These are phyloP conservation scores for Drosophila nasuta DNA, from an alignment of 1,140 invertebrate species.

Conservation along the genomic window DNA sequence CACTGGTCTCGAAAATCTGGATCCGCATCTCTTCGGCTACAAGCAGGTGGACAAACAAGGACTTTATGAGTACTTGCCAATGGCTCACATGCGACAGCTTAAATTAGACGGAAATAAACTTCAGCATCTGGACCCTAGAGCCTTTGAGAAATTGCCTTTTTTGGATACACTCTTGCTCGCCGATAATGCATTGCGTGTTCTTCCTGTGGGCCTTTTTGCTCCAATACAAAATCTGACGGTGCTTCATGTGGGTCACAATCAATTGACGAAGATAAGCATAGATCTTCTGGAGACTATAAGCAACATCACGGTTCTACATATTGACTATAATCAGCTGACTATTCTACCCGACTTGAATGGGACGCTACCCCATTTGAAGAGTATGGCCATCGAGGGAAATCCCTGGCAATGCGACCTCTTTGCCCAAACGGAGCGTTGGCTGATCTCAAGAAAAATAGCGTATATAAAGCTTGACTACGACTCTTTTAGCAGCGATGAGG, in stretches of 20 bases:
- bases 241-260: slow-evolving; percentile 72
- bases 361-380: slow-evolving; percentile 57
- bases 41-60: neutral
- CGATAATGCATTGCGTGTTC: slow-evolving; percentile 32
- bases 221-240: slow-evolving; percentile 69
- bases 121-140: too few relatives aligned
- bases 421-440: slow-evolving; percentile 62
- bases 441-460: slow-evolving; percentile 30
- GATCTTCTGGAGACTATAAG: slow-evolving; percentile 56
- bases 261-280: slow-evolving; percentile 53
- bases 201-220: slow-evolving; percentile 72
- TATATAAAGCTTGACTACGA: too few relatives aligned
- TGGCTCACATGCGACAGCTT: too few relatives aligned
- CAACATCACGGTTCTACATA: slow-evolving; percentile 56
- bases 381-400: slow-evolving; percentile 75
- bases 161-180: slow-evolving; percentile 14
- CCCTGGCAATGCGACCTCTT: slow-evolving; percentile 82
- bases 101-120: too few relatives aligned
- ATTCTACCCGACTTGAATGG: slow-evolving; percentile 65
- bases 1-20: slow-evolving; percentile 64
- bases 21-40: slow-evolving; percentile 59
- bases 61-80: too few relatives aligned
- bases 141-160: slow-evolving; percentile 45
- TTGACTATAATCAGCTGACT: slow-evolving; percentile 78
- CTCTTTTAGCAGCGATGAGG: too few relatives aligned